Conservation (phyloP, 2,888 invertebrate species). For the Entomobrya proxima region DNA sequence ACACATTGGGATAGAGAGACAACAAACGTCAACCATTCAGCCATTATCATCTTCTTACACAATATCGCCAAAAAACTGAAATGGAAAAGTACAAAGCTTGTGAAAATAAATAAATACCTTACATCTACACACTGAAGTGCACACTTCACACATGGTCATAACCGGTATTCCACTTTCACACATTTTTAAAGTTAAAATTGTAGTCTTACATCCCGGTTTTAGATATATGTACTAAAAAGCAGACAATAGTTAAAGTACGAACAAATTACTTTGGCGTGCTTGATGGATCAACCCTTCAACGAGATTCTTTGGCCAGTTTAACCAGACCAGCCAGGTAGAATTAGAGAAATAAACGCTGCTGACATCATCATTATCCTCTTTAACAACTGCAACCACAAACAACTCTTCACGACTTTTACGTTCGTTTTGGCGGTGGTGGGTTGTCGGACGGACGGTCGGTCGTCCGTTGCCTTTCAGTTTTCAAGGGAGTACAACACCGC, state of each 20-base stretch:
- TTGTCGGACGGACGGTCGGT: background rate
- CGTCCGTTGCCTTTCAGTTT: background rate
- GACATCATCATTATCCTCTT: constrained; percentile 54
- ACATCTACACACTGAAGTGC: background rate
- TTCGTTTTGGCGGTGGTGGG: constrained; percentile 1
- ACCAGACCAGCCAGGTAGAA: background rate
- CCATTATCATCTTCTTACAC: background rate
- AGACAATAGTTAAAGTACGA: background rate
- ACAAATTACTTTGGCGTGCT: constrained; percentile 10
- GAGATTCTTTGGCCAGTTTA: constrained; percentile 1
- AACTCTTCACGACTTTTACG: constrained; percentile 13
- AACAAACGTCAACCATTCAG: background rate
- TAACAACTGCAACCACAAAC: constrained; percentile 3
- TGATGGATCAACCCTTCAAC: background rate
- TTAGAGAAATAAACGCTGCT: constrained; percentile 20
- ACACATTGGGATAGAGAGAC: background rate
- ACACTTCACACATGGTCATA: too few species aligned
- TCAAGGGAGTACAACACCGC: background rate
- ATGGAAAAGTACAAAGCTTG: background rate
- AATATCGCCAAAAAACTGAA: background rate
- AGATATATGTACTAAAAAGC: background rate
- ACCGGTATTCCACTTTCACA: constrained; percentile 1
- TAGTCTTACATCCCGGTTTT: background rate
- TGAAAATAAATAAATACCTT: background rate
- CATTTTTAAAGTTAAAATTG: background rate